A percentile compares a stretch with the other conserved stretches of the same genome.
Evolutionary conservation across 2,797 vertebrate genomes (phyloP).

Genomic region (Gastrophryne carolinensis): DNA sequence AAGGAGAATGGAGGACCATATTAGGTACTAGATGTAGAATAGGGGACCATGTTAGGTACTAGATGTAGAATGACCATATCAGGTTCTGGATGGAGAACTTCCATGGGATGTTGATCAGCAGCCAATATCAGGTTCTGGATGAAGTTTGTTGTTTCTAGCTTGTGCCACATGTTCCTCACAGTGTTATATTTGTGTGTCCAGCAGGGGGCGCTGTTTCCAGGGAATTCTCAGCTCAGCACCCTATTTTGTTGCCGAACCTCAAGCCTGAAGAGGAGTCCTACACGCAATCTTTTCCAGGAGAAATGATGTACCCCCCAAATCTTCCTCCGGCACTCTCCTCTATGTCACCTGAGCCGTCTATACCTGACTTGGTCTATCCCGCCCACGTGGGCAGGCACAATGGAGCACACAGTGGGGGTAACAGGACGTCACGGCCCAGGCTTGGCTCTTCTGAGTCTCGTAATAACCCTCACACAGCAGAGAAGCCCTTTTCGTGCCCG

Average conservation of each 20-base stretch:
- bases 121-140: neutral
- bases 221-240: neutral
- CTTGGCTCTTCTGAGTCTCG: neutral
- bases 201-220: neutral
- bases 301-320: neutral
- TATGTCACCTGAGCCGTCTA: neutral
- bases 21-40: neutral
- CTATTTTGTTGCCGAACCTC: neutral
- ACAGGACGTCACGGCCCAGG: neutral
- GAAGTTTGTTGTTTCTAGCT: too few relatives aligned
- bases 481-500: constrained; percentile 5
- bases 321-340: neutral
- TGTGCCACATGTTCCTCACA: neutral
- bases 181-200: neutral
- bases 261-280: neutral
- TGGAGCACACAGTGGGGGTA: neutral
- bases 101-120: neutral
- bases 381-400: neutral
- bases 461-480: neutral
- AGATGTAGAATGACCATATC: neutral
- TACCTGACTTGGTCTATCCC: neutral
- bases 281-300: neutral
- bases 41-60: neutral
- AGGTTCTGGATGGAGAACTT: neutral
- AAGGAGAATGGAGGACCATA: too few relatives aligned